Conservation (phyloP, 2,113 vertebrate genomes). For the Buteo buteo region DNA sequence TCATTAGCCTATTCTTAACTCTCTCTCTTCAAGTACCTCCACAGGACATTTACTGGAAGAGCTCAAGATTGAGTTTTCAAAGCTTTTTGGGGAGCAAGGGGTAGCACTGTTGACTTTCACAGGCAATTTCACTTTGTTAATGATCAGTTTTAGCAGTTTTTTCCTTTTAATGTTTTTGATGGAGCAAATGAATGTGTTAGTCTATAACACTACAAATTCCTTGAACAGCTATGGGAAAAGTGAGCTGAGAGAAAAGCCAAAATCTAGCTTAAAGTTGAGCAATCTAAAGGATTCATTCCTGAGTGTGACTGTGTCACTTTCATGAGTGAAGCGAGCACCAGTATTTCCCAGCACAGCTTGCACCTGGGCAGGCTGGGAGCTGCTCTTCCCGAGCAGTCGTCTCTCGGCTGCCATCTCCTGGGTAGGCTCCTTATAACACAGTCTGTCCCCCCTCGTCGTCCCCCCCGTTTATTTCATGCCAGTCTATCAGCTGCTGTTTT, state of each 20-base stretch:
- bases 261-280: not conserved
- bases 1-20: not conserved
- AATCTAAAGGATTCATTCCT: not conserved
- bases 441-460: too few relatives aligned
- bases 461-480: fast-evolving
- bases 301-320: not conserved
- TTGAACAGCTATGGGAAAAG: not conserved
- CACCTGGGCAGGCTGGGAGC: not conserved
- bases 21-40: not conserved
- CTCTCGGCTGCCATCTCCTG: conserved; percentile 52
- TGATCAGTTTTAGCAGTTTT: not conserved
- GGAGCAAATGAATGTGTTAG: not conserved
- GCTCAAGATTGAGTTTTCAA: not conserved
- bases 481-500: not conserved
- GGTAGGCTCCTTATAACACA: not conserved
- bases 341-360: not conserved
- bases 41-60: not conserved
- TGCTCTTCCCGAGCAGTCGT: fast-evolving
- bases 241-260: not conserved
- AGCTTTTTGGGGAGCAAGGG: not conserved
- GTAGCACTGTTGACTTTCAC: not conserved
- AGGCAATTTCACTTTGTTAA: not conserved
- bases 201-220: not conserved
- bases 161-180: not conserved
- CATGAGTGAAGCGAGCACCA: fast-evolving